A percentile compares a stretch with the other conserved stretches of the same genome.
Evolutionary conservation across 2,888 invertebrate genomes (phyloP).

Genomic region (Oligia latruncula): DNA sequence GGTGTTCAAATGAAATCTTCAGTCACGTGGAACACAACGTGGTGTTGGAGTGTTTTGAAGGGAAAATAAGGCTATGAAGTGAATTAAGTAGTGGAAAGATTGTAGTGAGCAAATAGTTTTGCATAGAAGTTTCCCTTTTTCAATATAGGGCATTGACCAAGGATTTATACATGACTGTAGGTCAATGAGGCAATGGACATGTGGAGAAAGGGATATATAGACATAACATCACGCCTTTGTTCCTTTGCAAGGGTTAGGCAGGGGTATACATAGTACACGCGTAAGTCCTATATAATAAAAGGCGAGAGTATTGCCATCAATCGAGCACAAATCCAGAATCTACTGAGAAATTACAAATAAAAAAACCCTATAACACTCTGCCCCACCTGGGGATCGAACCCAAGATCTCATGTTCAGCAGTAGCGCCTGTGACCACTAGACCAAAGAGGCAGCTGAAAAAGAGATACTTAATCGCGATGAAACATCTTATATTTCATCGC

Average conservation of each 20-base stretch:
- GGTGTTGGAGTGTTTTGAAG: not conserved
- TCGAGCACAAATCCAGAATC: too few species aligned
- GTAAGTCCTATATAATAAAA: not conserved
- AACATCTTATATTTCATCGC: too few species aligned
- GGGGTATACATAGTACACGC: not conserved
- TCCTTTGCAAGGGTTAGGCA: too few species aligned
- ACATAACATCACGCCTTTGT: not conserved
- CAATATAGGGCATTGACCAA: constrained; percentile 12
- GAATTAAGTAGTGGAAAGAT: constrained; percentile 29
- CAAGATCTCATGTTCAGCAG: too few species aligned
- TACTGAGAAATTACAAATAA: too few species aligned
- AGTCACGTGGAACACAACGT: constrained; percentile 40
- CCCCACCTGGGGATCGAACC: too few species aligned
- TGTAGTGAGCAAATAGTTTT: not conserved
- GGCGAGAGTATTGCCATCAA: not conserved
- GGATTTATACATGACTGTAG: not conserved
- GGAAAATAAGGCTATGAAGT: constrained; percentile 4
- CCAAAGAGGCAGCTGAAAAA: too few species aligned
- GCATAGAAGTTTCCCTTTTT: not conserved
- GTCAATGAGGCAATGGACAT: not conserved
- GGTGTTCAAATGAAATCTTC: constrained; percentile 37
- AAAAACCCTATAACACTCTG: too few species aligned
- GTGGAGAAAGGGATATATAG: not conserved
- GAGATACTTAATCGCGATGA: too few species aligned
- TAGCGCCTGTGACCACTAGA: too few species aligned